Percentiles rank a stretch among this genome's conserved stretches.
These are phyloP conservation scores for Latrodectus elegans DNA, from an alignment of 2,888 invertebrate genomes.

Conservation along the genomic window DNA sequence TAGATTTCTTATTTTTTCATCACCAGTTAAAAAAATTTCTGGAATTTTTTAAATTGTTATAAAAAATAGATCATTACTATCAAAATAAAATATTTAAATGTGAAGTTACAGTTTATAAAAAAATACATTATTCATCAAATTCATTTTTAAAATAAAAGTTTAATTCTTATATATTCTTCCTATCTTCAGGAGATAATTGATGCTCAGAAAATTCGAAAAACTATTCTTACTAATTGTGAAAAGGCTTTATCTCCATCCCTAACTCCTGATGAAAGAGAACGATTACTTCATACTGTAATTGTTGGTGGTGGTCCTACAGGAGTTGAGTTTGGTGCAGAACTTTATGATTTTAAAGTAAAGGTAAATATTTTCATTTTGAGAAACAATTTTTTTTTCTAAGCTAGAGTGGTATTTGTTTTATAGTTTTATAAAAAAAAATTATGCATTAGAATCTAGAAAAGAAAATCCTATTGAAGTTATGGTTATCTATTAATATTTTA, in stretches of 20 bases:
- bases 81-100: background rate
- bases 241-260: slow-evolving; percentile 74
- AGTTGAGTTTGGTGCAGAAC: slow-evolving; percentile 76
- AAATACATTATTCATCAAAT: background rate
- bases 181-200: slow-evolving; percentile 74
- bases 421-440: too few relatives aligned
- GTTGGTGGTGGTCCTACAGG: slow-evolving; percentile 77
- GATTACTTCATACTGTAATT: slow-evolving; percentile 75
- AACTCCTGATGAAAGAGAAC: slow-evolving; percentile 72
- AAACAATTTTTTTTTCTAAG: too few relatives aligned
- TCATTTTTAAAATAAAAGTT: background rate
- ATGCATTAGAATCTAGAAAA: too few relatives aligned
- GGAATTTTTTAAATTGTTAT: too few relatives aligned
- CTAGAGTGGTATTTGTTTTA: too few relatives aligned
- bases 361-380: slow-evolving; percentile 69
- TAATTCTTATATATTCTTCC: slow-evolving; percentile 4
- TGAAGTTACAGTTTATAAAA: background rate
- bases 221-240: slow-evolving; percentile 75
- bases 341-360: slow-evolving; percentile 76
- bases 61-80: too few relatives aligned
- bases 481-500: too few relatives aligned
- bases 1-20: too few relatives aligned
- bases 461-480: too few relatives aligned
- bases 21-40: too few relatives aligned
- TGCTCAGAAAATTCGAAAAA: slow-evolving; percentile 75